Conservation (phyloP, 2,797 vertebrate genomes). For the Rachycentron canadum region DNA sequence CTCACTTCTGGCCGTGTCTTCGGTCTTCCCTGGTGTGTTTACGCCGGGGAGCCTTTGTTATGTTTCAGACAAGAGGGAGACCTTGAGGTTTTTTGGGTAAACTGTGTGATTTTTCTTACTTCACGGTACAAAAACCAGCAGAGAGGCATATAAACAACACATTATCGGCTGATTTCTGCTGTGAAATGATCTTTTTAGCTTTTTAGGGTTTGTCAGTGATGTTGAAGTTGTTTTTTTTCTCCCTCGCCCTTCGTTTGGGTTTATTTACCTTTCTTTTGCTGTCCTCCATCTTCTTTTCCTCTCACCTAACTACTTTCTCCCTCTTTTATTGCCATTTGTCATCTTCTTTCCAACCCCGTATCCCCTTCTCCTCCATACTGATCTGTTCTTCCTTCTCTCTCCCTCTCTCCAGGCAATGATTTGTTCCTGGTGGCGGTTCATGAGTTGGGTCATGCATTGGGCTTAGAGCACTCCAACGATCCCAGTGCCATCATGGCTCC, state of each 20-base stretch:
- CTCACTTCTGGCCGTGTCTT: constrained; percentile 27
- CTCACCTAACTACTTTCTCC: too few relatives aligned
- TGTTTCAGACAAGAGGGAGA: constrained; percentile 14
- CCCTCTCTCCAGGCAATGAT: constrained; percentile 89
- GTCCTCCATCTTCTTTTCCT: background rate
- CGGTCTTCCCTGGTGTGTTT: constrained; percentile 38
- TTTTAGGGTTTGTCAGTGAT: background rate
- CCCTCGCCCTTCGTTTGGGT: background rate
- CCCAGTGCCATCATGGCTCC: constrained; percentile 98
- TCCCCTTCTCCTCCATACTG: background rate
- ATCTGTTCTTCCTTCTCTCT: too few relatives aligned
- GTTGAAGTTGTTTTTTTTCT: constrained; percentile 3
- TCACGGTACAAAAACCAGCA: background rate
- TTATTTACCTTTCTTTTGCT: background rate
- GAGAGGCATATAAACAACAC: constrained; percentile 5
- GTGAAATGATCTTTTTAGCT: constrained; percentile 20
- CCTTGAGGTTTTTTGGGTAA: constrained; percentile 7
- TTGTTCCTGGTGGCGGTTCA: constrained; percentile 97
- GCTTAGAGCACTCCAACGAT: constrained; percentile 96
- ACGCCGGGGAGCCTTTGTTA: constrained; percentile 43
- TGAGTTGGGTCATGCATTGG: constrained; percentile 94
- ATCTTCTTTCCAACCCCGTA: background rate
- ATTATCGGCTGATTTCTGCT: constrained; percentile 16
- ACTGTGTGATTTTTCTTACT: background rate
- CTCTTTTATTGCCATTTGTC: too few relatives aligned